These are phyloP conservation scores for Cynocephalus volans DNA, from an alignment of 2,113 vertebrate species.

Conservation along the genomic window DNA sequence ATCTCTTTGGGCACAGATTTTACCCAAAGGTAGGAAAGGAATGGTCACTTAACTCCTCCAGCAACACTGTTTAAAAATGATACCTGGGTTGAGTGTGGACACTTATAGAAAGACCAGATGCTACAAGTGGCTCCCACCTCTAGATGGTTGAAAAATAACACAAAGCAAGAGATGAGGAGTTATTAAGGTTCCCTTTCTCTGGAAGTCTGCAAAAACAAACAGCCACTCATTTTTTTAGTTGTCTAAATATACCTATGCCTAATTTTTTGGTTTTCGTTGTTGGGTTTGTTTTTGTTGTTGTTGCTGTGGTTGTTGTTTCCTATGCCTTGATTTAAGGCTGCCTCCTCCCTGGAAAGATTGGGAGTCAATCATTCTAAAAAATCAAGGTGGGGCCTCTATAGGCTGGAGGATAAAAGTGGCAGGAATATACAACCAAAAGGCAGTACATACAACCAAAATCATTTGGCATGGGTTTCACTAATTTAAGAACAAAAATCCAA, in stretches of 20 bases:
- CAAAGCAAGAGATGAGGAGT: not conserved
- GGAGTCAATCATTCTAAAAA: constrained; percentile 7
- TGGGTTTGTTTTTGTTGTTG: no score
- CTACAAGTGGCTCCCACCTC: not conserved
- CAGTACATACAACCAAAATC: not conserved
- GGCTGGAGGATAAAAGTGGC: not conserved
- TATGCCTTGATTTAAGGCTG: not conserved
- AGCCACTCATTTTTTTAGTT: not conserved
- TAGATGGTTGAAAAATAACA: not conserved
- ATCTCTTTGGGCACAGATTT: not conserved
- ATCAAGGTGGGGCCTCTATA: not conserved
- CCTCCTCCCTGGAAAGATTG: not conserved
- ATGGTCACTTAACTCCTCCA: not conserved
- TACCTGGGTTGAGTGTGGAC: not conserved
- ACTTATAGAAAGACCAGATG: not conserved
- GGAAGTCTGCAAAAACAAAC: constrained; percentile 36
- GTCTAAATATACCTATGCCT: not conserved
- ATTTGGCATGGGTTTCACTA: not conserved
- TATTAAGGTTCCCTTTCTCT: not conserved
- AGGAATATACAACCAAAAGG: not conserved
- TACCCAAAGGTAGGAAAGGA: not conserved
- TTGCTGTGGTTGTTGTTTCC: no score
- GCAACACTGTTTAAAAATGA: not conserved
- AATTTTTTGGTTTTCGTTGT: not conserved
- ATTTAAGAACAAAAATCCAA: constrained; percentile 38